These are phyloP conservation scores for Meriones unguiculatus DNA, from an alignment of 2,113 vertebrate genomes.

Conservation along the genomic window DNA sequence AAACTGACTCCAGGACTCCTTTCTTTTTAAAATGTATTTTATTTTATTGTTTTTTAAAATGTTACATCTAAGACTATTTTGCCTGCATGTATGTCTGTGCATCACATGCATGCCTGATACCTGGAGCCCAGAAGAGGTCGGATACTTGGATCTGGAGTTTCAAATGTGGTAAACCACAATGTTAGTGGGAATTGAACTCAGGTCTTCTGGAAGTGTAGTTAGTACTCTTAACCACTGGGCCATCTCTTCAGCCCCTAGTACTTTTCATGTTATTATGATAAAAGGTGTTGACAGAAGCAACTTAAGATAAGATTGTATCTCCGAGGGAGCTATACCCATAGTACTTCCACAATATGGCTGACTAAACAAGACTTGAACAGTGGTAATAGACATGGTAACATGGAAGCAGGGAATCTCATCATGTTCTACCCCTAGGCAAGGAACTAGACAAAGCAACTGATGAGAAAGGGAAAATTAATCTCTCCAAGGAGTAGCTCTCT, in stretches of 20 bases:
- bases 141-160: not conserved
- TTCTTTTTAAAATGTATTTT: not conserved
- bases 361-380: not conserved
- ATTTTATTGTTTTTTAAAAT: not conserved
- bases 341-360: not conserved
- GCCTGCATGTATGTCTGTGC: not conserved
- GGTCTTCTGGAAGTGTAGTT: not conserved
- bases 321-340: not conserved
- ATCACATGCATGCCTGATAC: not conserved
- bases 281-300: not conserved
- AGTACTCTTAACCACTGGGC: not conserved
- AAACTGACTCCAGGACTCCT: not conserved
- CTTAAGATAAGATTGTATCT: not conserved
- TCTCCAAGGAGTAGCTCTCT: not conserved
- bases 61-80: not conserved
- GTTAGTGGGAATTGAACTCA: not conserved
- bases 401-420: not conserved
- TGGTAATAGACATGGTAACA: not conserved
- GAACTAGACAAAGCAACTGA: not conserved
- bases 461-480: not conserved
- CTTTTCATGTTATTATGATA: not conserved
- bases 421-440: not conserved
- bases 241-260: not conserved
- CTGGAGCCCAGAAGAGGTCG: not conserved
- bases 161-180: not conserved